A percentile compares a stretch with the other conserved stretches of the same genome.
Evolutionary conservation across 2,888 invertebrate species (phyloP).

Genomic region (Mechanitis mazaeus): DNA sequence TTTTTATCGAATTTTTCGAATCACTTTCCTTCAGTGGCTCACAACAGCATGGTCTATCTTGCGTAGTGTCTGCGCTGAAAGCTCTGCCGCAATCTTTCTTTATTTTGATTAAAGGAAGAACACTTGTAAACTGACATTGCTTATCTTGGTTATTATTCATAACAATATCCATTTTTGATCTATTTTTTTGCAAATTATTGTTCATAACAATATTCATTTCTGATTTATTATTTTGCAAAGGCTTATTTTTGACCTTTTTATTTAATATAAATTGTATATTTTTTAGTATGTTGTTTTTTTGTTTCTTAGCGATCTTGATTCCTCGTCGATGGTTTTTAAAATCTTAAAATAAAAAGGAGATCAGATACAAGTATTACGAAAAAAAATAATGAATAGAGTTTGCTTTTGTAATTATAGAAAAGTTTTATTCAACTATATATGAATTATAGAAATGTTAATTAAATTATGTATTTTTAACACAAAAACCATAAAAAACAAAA

Average conservation of each 20-base stretch:
- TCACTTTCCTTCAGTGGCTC: slow-evolving; percentile 15
- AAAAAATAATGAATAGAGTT: neutral
- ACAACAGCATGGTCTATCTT: slow-evolving; percentile 48
- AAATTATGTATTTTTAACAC: slow-evolving; percentile 1
- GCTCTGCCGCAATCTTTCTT: slow-evolving; percentile 16
- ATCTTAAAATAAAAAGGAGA: neutral
- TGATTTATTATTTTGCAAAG: neutral
- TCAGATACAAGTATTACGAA: neutral
- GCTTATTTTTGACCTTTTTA: neutral
- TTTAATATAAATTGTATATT: neutral
- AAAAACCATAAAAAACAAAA: neutral
- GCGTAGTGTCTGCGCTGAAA: slow-evolving; percentile 43
- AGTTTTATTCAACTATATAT: slow-evolving; percentile 12
- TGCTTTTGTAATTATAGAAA: too few species aligned
- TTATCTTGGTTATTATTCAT: neutral
- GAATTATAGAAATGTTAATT: neutral
- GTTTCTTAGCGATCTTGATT: slow-evolving; percentile 10
- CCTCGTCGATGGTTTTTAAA: slow-evolving; percentile 7
- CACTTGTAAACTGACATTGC: neutral
- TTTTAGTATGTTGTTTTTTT: slow-evolving; percentile 2
- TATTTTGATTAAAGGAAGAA: neutral
- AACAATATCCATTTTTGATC: neutral
- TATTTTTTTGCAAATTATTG: neutral
- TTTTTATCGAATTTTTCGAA: slow-evolving; percentile 13
- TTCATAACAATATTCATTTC: neutral